phyloP scores from a whole-genome alignment of 2,113 vertebrate genomes.

The Macheiramphus alcinus region DNA sequence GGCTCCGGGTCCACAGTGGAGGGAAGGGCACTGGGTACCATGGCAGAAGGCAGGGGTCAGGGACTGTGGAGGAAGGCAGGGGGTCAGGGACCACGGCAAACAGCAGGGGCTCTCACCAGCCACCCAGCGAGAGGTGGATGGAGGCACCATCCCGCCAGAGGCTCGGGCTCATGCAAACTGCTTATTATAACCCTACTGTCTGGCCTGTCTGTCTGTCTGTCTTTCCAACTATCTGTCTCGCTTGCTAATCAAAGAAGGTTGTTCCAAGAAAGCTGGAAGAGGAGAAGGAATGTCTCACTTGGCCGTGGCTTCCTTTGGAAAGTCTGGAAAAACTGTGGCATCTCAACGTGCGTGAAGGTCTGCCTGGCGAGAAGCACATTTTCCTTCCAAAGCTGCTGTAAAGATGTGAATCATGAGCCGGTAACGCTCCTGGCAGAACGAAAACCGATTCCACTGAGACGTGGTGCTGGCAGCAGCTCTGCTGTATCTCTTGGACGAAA shows the following conservation, averaged over 20 bases:
- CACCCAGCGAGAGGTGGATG: rapidly evolving
- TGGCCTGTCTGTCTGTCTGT: not conserved
- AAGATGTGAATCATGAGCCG: constrained; percentile 54
- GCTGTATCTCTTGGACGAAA: not conserved
- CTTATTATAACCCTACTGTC: not conserved
- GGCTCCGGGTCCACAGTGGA: not conserved
- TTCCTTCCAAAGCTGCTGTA: constrained; percentile 36
- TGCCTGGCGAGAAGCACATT: not conserved
- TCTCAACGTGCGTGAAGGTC: not conserved
- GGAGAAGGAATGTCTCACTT: constrained; percentile 41
- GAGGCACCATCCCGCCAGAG: rapidly evolving
- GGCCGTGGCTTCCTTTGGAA: constrained; percentile 15
- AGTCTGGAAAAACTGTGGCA: constrained; percentile 46
- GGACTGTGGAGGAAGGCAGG: not conserved
- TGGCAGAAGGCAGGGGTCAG: too few relatives aligned
- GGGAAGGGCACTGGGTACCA: too few relatives aligned
- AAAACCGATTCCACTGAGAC: not conserved
- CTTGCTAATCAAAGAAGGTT: not conserved
- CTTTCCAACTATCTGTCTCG: not conserved
- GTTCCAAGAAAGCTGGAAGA: constrained; percentile 57
- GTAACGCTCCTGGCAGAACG: not conserved
- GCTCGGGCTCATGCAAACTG: not conserved
- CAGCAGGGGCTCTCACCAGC: not conserved
- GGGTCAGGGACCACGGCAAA: rapidly evolving
- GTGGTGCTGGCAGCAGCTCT: not conserved